Base-by-base conservation (phyloP, 1,140 invertebrate genomes). In the Bactericera cockerelli region DNA sequence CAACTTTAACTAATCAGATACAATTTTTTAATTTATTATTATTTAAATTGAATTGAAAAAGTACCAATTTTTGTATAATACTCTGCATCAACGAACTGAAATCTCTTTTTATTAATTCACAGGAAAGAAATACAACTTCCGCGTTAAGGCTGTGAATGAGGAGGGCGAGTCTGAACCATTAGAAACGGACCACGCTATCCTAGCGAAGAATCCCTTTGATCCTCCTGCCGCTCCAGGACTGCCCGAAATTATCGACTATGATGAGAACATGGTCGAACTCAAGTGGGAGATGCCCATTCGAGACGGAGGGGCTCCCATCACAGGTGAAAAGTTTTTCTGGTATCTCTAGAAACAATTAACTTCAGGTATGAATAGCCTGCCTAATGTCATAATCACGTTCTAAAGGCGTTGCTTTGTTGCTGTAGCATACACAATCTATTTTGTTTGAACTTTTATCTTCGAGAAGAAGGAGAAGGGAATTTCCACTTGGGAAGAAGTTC, bases 191-290 rank as follows among this genome's bases (percentile, higher is more conserved):
- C 79, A 82, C 58, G 77, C 87, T 0, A 87, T 89, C 59, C 69
- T 88, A 11, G 95, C 95, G 54, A 99, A 98, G 73, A 96, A 99
- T 83, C 93, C 94, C 63, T 96, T 85, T 72, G 82, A 96, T 73
- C 75, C 84, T 39, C 87, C 93, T 26, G 83, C 84, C 26, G 79
- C 91, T 31, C 95, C 96, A 61, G 91, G 87, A 42, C 74, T 96
- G 26, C 91, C 96, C 13, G 89, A 95, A 70, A 87, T 98, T 59
- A 78, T 86, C 59, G 93, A 96, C 69, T 98, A 87, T 80, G 87
- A 94, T 69, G 87, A 93, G 68, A 87, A 89, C 68, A 87, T 86
- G 64, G 92, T 91, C 0, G 88, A 93, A 71, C 75, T 99, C 0
- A 92, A 93, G 68, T 99, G 96, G 96, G 93, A 98, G 64, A 84